Percentiles rank a stretch among this genome's conserved stretches.
These are phyloP conservation scores for Trichopria drosophilae DNA, from an alignment of 2,888 invertebrate genomes.

Conservation along the genomic window DNA sequence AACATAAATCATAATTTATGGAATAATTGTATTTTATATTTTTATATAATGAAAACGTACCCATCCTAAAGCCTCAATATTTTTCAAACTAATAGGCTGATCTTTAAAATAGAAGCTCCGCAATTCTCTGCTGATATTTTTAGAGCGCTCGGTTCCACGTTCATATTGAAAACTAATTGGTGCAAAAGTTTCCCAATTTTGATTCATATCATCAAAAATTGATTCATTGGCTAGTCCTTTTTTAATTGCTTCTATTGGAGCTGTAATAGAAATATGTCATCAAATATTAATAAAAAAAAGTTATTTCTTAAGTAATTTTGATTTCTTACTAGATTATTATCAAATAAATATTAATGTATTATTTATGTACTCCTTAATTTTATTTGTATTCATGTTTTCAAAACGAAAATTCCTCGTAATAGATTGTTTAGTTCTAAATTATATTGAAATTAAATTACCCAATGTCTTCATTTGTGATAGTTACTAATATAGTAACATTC, in stretches of 20 bases:
- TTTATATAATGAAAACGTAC: slow-evolving; percentile 46
- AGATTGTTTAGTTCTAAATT: too few species aligned
- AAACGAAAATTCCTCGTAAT: too few species aligned
- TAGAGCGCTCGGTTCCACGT: slow-evolving; percentile 60
- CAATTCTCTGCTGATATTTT: slow-evolving; percentile 60
- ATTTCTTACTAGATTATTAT: too few species aligned
- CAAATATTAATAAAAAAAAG: not conserved
- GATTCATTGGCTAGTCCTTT: slow-evolving; percentile 60
- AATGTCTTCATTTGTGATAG: too few species aligned
- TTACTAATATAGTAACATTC: too few species aligned
- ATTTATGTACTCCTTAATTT: too few species aligned
- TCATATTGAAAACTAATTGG: slow-evolving; percentile 69
- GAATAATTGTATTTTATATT: too few species aligned
- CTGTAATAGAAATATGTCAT: slow-evolving; percentile 15
- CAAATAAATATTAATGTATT: too few species aligned
- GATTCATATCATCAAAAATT: slow-evolving; percentile 61
- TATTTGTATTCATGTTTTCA: too few species aligned
- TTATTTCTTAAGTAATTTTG: not conserved
- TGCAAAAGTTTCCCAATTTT: slow-evolving; percentile 66
- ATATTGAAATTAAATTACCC: too few species aligned
- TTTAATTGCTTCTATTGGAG: slow-evolving; percentile 18
- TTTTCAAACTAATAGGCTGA: slow-evolving; percentile 53
- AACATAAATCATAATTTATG: not conserved
- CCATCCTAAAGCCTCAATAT: slow-evolving; percentile 56
- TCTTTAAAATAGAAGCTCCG: slow-evolving; percentile 60